phyloP scores from a whole-genome alignment of 2,797 vertebrate genomes.

The Sebastes alutus region DNA sequence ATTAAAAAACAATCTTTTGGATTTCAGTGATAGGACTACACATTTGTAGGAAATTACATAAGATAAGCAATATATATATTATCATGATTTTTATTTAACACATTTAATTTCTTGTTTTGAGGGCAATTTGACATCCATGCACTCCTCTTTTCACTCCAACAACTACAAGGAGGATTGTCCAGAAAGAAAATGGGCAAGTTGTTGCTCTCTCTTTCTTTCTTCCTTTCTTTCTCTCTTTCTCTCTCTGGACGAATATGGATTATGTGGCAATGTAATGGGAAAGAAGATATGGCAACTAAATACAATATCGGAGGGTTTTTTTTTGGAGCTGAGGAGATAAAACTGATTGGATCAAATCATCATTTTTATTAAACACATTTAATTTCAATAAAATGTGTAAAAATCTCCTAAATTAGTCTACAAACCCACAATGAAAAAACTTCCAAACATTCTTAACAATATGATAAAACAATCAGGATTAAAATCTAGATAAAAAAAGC shows the following conservation, averaged over 20 bases:
- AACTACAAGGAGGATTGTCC: too few species aligned
- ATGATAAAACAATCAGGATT: not conserved
- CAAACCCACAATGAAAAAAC: not conserved
- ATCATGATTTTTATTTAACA: not conserved
- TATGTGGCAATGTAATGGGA: slow-evolving; percentile 74
- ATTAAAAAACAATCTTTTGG: not conserved
- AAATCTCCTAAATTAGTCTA: not conserved
- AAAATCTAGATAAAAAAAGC: not conserved
- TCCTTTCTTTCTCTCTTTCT: slow-evolving; percentile 1
- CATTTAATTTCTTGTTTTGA: not conserved
- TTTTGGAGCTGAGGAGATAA: slow-evolving; percentile 71
- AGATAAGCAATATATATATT: not conserved
- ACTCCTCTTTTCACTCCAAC: too few species aligned
- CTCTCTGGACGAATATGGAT: slow-evolving; percentile 73
- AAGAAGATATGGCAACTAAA: slow-evolving; percentile 81
- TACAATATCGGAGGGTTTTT: slow-evolving; percentile 60
- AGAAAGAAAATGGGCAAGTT: too few species aligned
- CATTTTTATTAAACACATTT: not conserved
- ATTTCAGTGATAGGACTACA: not conserved
- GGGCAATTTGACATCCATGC: too few species aligned
- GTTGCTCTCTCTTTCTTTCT: too few species aligned
- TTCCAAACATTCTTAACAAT: not conserved
- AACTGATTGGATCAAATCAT: not conserved
- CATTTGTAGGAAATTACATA: not conserved
- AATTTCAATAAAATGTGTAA: not conserved